phyloP scores from a whole-genome alignment of 2,113 vertebrate genomes.

The Scolopax mira region DNA sequence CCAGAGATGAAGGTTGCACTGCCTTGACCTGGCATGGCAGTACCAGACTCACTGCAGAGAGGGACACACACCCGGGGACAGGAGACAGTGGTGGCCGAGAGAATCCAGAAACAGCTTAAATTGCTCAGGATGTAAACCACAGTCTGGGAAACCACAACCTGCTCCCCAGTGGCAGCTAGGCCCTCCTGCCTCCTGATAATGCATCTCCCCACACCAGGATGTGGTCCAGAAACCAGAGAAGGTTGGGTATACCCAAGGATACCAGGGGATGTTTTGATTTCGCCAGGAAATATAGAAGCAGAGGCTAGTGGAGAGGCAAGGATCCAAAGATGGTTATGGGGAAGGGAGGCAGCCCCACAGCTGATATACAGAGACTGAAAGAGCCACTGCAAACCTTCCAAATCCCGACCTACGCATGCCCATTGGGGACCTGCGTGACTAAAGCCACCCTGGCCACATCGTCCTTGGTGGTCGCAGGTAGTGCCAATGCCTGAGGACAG shows the following conservation, averaged over 20 bases:
- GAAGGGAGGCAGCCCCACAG: not conserved
- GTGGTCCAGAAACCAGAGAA: not conserved
- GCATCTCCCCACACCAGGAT: not conserved
- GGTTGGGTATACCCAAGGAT: not conserved
- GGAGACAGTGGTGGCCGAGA: not conserved
- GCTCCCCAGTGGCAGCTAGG: not conserved
- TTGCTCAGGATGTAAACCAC: not conserved
- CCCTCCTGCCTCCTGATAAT: not conserved
- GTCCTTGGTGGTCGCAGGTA: not conserved
- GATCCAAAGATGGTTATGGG: not conserved
- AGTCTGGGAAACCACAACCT: not conserved
- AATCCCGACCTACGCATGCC: fast-evolving
- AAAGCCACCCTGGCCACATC: not conserved
- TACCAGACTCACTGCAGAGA: not conserved
- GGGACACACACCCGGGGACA: fast-evolving
- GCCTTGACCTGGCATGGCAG: fast-evolving
- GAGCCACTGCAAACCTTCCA: not conserved
- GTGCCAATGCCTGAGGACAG: not conserved
- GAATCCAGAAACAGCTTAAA: not conserved
- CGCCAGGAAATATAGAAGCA: not conserved
- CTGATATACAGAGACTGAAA: not conserved
- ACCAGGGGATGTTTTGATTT: not conserved
- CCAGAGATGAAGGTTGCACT: fast-evolving
- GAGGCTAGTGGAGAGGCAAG: fast-evolving
- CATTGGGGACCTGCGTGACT: not conserved